Evolutionary conservation across 2,113 vertebrate species (phyloP).

Genomic region (Tetrax tetrax): DNA sequence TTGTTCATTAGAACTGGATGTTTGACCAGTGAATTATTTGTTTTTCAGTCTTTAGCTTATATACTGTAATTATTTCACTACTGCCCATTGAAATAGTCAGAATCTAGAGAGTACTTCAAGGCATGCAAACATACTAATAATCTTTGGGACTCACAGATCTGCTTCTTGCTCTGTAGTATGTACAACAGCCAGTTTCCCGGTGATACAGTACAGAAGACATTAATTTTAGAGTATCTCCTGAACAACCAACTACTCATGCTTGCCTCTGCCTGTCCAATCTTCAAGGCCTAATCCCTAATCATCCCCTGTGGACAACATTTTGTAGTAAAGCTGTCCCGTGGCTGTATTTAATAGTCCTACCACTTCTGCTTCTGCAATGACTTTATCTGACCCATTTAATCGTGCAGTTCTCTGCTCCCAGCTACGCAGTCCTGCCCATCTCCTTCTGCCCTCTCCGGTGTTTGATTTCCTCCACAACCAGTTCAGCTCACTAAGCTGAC

Average conservation of each 20-base stretch:
- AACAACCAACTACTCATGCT: neutral
- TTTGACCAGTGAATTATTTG: neutral
- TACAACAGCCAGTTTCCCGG: neutral
- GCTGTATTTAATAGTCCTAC: neutral
- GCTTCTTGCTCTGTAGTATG: neutral
- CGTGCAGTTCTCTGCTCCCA: neutral
- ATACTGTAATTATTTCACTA: neutral
- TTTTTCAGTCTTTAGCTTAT: neutral
- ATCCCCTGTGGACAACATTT: neutral
- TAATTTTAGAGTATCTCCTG: neutral
- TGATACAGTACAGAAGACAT: neutral
- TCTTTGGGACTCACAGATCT: neutral
- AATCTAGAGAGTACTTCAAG: neutral
- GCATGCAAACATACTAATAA: rapidly evolving
- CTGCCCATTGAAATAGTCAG: neutral
- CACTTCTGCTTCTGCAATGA: neutral
- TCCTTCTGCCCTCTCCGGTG: neutral
- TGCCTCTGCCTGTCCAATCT: neutral
- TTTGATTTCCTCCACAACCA: neutral
- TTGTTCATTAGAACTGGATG: neutral
- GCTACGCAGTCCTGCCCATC: neutral
- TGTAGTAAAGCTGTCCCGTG: neutral
- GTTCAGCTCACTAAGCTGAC: neutral
- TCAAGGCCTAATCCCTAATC: neutral
- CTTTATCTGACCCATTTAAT: neutral